phyloP scores from a whole-genome alignment of 2,797 vertebrate genomes.

The Triplophysa bombifrons region DNA sequence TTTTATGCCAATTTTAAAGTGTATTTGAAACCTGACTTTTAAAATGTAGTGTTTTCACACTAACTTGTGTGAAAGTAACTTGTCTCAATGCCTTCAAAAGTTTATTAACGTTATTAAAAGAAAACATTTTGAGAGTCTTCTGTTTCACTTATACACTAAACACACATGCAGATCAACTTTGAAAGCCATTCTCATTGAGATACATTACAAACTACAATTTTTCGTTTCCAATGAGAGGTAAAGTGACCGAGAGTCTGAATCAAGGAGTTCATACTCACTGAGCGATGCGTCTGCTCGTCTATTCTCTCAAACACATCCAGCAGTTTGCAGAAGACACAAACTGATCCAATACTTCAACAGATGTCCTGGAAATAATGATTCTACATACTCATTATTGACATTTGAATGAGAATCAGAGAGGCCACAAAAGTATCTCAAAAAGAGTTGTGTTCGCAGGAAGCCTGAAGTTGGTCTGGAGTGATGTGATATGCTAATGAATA shows the following conservation, averaged over 20 bases:
- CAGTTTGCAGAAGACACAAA: conserved; percentile 49
- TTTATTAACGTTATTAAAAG: neutral
- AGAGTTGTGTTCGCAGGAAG: conserved; percentile 72
- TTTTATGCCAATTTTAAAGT: no score
- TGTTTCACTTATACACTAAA: neutral
- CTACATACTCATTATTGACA: conserved; percentile 68
- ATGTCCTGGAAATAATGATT: conserved; percentile 26
- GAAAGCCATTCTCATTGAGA: neutral
- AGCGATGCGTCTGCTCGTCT: neutral
- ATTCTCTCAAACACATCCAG: conserved; percentile 39
- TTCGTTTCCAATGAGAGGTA: conserved; percentile 1
- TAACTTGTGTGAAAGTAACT: no score
- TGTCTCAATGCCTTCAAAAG: neutral
- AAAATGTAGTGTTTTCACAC: no score
- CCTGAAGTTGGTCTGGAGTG: conserved; percentile 73
- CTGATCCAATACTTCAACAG: conserved; percentile 35
- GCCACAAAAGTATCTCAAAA: conserved; percentile 72
- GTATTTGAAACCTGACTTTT: no score
- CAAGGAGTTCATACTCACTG: neutral
- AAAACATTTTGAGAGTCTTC: neutral
- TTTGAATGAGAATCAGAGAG: conserved; percentile 65
- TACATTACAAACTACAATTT: neutral
- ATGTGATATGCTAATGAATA: conserved; percentile 87
- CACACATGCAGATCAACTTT: neutral
- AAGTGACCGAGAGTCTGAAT: neutral